Conservation (phyloP, 2,113 vertebrate genomes). For the Macrotus californicus region DNA sequence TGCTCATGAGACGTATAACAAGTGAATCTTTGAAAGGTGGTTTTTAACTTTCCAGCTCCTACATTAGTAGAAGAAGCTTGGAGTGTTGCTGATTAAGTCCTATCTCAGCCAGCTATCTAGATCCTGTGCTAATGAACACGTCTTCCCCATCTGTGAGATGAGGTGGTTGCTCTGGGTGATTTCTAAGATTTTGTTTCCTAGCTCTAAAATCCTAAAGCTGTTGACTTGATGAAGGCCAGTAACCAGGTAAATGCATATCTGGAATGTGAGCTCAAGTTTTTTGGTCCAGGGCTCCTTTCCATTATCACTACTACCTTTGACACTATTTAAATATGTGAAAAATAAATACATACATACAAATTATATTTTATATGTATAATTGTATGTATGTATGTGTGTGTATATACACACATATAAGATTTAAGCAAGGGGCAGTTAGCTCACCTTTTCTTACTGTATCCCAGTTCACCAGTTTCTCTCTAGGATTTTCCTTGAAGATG, state of each 20-base stretch:
- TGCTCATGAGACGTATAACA: not conserved
- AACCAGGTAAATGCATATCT: not conserved
- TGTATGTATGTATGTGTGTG: no score
- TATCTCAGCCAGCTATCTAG: not conserved
- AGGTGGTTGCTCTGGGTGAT: not conserved
- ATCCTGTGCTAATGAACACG: not conserved
- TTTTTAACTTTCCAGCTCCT: not conserved
- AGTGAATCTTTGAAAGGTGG: not conserved
- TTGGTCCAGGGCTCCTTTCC: not conserved
- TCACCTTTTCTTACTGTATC: not conserved
- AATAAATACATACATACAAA: not conserved
- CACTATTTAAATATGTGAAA: not conserved
- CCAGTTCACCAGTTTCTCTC: not conserved
- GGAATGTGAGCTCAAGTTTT: not conserved
- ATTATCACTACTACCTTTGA: not conserved
- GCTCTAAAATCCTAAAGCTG: not conserved
- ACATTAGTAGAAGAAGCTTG: not conserved
- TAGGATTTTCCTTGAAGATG: not conserved
- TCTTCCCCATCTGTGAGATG: not conserved
- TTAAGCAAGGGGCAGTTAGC: not conserved
- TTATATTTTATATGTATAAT: no score
- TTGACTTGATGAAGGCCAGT: not conserved
- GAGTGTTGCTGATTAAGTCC: not conserved
- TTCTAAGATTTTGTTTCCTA: not conserved
- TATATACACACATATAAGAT: not conserved